These are phyloP conservation scores for Brachycybe producta DNA, from an alignment of 2,888 invertebrate genomes.

Conservation along the genomic window DNA sequence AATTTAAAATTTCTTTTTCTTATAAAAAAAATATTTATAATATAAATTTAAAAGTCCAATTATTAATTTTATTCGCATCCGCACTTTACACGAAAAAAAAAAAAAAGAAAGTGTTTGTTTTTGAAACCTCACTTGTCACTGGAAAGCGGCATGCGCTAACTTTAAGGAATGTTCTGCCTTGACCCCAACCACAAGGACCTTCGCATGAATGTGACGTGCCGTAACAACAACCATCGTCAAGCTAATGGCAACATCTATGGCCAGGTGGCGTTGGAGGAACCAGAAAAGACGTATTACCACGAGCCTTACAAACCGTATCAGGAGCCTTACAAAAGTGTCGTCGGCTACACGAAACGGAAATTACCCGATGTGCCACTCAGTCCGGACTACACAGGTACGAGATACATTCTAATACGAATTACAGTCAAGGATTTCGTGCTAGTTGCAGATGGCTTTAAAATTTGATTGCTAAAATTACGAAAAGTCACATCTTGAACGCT, in stretches of 20 bases:
- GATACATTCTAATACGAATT: too few species aligned
- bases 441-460: background rate
- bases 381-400: conserved; percentile 46
- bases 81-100: too few species aligned
- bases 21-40: too few species aligned
- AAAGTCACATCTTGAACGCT: too few species aligned
- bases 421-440: background rate
- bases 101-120: too few species aligned
- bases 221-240: conserved; percentile 20
- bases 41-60: too few species aligned
- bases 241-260: conserved; percentile 36
- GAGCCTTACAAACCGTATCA: conserved; percentile 33
- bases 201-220: conserved; percentile 19
- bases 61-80: too few species aligned
- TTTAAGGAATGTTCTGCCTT: conserved; percentile 21
- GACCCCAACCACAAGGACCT: conserved; percentile 21
- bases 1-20: too few species aligned
- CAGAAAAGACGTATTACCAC: conserved; percentile 34
- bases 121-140: background rate
- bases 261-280: conserved; percentile 33
- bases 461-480: background rate
- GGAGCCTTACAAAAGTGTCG: conserved; percentile 23
- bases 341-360: conserved; percentile 29
- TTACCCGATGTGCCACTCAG: conserved; percentile 34
- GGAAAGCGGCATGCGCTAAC: conserved; percentile 2